Percentiles rank a stretch among this genome's conserved stretches.
These are phyloP conservation scores for Halisarca cf. caerulea DNA, from an alignment of 37 sponge, comb jelly and placozoan species.

Conservation along the genomic window DNA sequence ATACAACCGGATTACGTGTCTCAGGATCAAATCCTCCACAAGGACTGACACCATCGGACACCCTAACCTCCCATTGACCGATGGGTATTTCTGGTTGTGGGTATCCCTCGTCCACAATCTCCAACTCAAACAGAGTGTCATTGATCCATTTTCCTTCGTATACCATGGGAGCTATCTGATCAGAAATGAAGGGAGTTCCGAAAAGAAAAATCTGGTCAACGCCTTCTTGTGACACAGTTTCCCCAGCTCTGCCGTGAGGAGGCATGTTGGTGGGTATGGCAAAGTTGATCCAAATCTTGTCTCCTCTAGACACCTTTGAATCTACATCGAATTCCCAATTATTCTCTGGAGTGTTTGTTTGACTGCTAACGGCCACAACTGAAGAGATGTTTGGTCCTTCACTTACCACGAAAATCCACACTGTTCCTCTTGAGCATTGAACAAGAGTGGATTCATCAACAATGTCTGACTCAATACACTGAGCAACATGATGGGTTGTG, in stretches of 20 bases:
- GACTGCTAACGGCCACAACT: slow-evolving; percentile 42
- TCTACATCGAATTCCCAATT: slow-evolving; percentile 20
- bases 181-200: slow-evolving; percentile 57
- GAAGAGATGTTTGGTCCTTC: slow-evolving; percentile 61
- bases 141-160: slow-evolving; percentile 68
- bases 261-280: slow-evolving; percentile 81
- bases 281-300: slow-evolving; percentile 58
- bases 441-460: background rate
- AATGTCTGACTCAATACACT: too few species aligned
- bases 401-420: slow-evolving; percentile 52
- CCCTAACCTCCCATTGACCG: slow-evolving; percentile 75
- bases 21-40: slow-evolving; percentile 78
- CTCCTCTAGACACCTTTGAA: slow-evolving; percentile 73
- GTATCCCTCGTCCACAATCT: slow-evolving; percentile 75
- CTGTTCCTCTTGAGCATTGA: slow-evolving; percentile 64
- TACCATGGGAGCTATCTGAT: slow-evolving; percentile 6
- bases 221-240: slow-evolving; percentile 34
- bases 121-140: slow-evolving; percentile 45
- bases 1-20: background rate
- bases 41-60: slow-evolving; percentile 40
- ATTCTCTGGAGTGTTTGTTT: background rate
- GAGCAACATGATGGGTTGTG: background rate
- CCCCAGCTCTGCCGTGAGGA: slow-evolving; percentile 37
- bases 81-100: slow-evolving; percentile 73
- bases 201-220: slow-evolving; percentile 70